phyloP scores from a whole-genome alignment of 1,140 invertebrate species.

The Leptinotarsa defecta region DNA sequence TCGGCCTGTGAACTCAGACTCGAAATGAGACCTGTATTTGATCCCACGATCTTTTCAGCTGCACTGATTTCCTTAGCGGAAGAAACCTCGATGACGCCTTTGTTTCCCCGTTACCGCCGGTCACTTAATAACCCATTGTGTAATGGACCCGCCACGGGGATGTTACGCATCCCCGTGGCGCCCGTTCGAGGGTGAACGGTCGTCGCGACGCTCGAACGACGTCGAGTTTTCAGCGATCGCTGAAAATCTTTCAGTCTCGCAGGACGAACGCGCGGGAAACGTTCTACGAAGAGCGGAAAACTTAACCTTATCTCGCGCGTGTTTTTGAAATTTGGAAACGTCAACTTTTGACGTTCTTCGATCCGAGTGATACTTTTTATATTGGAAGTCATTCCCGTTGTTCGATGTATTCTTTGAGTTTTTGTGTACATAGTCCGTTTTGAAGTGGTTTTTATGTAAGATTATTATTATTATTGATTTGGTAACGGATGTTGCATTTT shows the following conservation, averaged over 20 bases:
- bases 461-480: neutral
- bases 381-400: neutral
- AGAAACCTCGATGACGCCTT: neutral
- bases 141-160: conserved; percentile 12
- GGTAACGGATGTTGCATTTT: neutral
- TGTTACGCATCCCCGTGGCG: conserved; percentile 14
- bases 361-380: conserved; percentile 25
- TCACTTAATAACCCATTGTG: conserved; percentile 12
- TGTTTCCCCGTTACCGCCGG: neutral
- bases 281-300: neutral
- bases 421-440: conserved; percentile 27
- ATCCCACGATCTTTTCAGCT: too few species aligned
- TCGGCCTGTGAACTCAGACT: too few species aligned
- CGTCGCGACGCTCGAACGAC: conserved; percentile 9
- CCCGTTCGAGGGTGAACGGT: conserved; percentile 20
- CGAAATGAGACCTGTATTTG: too few species aligned
- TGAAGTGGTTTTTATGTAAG: conserved; percentile 27
- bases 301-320: neutral
- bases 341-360: neutral
- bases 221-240: conserved; percentile 3
- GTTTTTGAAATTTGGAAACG: neutral
- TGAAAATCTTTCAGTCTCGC: conserved; percentile 20
- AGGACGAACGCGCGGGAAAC: neutral
- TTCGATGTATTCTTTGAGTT: conserved; percentile 25
- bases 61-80: too few species aligned